Percentiles rank a stretch among this genome's conserved stretches.
Conservation (phyloP, 2,888 invertebrate genomes). For the Trisateles emortualis region DNA sequence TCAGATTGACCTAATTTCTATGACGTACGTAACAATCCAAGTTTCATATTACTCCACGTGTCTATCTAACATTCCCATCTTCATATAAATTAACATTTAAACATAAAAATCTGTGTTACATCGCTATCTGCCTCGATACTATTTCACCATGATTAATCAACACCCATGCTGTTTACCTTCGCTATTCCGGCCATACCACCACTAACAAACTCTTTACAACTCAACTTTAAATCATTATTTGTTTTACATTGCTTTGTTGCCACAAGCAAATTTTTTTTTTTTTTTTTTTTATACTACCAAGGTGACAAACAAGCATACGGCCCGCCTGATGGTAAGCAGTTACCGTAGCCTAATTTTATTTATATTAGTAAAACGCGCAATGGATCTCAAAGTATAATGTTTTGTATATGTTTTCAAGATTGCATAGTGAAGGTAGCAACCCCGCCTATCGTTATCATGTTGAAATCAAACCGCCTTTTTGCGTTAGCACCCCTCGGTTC, state of each 20-base stretch:
- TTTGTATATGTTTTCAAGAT: not conserved
- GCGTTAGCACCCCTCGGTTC: constrained; percentile 64
- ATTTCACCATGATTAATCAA: constrained; percentile 78
- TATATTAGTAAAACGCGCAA: not conserved
- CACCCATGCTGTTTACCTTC: constrained; percentile 70
- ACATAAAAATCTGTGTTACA: constrained; percentile 58
- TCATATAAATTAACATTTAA: constrained; percentile 61
- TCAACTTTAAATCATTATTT: not conserved
- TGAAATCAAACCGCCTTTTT: constrained; percentile 76
- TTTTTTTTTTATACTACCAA: too few species aligned
- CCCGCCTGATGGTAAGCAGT: too few species aligned
- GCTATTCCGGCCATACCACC: constrained; percentile 56
- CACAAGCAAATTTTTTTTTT: not conserved
- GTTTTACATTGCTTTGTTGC: constrained; percentile 17
- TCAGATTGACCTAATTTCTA: not conserved
- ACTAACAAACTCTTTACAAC: constrained; percentile 17
- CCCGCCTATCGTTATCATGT: constrained; percentile 73
- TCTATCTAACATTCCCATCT: constrained; percentile 20
- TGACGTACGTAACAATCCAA: not conserved
- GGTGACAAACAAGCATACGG: too few species aligned
- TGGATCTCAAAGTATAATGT: constrained; percentile 9
- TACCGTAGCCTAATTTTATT: too few species aligned
- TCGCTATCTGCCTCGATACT: constrained; percentile 56
- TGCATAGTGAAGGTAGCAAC: constrained; percentile 31
- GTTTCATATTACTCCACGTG: constrained; percentile 10